These are phyloP conservation scores for Cataglyphis albicans DNA, from an alignment of 2,888 invertebrate species.

Conservation along the genomic window DNA sequence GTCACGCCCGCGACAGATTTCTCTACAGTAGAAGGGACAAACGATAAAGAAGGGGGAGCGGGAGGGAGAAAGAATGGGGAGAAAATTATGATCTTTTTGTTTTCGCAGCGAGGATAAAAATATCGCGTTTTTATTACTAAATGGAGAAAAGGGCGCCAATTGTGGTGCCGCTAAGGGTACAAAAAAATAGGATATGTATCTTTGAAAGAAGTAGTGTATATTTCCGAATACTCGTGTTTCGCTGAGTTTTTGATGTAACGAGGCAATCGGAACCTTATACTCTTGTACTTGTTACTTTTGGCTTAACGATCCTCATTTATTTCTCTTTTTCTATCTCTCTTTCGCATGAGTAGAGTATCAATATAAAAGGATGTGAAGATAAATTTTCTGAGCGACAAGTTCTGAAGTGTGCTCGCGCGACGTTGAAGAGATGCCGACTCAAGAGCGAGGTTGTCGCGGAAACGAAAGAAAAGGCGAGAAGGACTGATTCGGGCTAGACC, in stretches of 20 bases:
- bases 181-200: background rate
- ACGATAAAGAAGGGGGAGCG: background rate
- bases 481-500: conserved; percentile 37
- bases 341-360: conserved; percentile 15
- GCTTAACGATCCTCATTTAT: conserved; percentile 52
- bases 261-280: conserved; percentile 28
- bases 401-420: conserved; percentile 26
- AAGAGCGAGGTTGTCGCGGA: conserved; percentile 16
- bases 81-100: conserved; percentile 25
- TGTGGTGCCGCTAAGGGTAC: background rate
- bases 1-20: conserved; percentile 34
- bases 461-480: conserved; percentile 18
- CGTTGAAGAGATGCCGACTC: background rate
- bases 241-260: conserved; percentile 11
- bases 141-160: background rate
- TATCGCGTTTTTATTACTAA: background rate
- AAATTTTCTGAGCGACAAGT: conserved; percentile 4
- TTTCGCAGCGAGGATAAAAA: background rate
- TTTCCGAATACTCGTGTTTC: background rate
- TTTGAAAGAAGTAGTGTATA: background rate
- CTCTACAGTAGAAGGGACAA: background rate
- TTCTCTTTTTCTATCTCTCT: conserved; percentile 30
- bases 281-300: conserved; percentile 51
- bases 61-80: background rate
- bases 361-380: conserved; percentile 3